Percentiles rank a stretch among this genome's conserved stretches.
These are phyloP conservation scores for Ryuthela nishihirai DNA, from an alignment of 2,888 invertebrate species.

Conservation along the genomic window DNA sequence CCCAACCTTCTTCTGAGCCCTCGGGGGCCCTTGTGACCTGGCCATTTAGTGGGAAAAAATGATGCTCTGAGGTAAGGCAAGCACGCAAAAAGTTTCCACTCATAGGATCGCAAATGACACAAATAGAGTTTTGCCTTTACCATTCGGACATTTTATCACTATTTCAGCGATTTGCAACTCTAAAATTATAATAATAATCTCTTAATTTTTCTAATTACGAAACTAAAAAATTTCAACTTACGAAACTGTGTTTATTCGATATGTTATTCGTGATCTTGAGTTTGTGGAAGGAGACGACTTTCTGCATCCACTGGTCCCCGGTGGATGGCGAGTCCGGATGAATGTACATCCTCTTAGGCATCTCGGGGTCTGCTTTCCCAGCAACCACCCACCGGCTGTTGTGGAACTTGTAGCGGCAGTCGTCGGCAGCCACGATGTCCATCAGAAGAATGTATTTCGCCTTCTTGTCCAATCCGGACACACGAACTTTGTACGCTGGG, in stretches of 20 bases:
- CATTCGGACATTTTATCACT: background rate
- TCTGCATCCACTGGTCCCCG: constrained; percentile 59
- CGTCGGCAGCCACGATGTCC: constrained; percentile 98
- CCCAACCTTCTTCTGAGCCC: no score
- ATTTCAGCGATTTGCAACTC: background rate
- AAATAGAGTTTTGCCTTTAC: background rate
- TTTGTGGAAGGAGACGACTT: constrained; percentile 59
- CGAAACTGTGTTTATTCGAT: constrained; percentile 58
- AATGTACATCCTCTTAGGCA: constrained; percentile 56
- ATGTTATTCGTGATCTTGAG: constrained; percentile 60
- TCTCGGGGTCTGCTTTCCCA: constrained; percentile 57
- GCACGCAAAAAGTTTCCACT: no score
- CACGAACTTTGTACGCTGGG: constrained; percentile 98
- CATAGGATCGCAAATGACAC: no score
- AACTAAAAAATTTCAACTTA: constrained; percentile 49
- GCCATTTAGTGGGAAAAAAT: no score
- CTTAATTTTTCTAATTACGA: background rate
- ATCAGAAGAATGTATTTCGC: constrained; percentile 97
- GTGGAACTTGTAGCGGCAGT: constrained; percentile 96
- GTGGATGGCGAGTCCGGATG: constrained; percentile 53
- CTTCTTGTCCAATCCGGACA: constrained; percentile 96
- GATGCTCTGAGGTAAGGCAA: no score
- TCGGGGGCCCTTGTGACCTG: no score
- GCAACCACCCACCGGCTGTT: constrained; percentile 59
- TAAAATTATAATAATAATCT: background rate